Evolutionary conservation across 2,888 invertebrate species (phyloP).

Genomic region (Tipula unca): DNA sequence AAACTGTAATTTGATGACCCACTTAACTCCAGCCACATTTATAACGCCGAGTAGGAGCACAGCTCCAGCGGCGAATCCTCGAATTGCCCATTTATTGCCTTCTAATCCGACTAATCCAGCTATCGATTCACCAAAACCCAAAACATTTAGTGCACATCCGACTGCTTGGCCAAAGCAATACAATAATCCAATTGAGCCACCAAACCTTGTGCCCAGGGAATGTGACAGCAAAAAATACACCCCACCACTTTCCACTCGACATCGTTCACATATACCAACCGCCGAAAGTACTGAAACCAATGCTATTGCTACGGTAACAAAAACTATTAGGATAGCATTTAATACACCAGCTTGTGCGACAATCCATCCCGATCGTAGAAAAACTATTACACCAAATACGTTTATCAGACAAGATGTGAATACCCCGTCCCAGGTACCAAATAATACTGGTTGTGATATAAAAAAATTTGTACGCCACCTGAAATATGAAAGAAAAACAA

Average conservation of each 20-base stretch:
- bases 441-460: constrained; percentile 88
- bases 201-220: constrained; percentile 86
- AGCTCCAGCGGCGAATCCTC: constrained; percentile 80
- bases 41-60: constrained; percentile 80
- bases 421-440: constrained; percentile 94
- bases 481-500: constrained; percentile 23
- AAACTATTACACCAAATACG: constrained; percentile 95
- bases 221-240: constrained; percentile 93
- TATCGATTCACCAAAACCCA: constrained; percentile 94
- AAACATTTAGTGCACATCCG: constrained; percentile 89
- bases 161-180: constrained; percentile 97
- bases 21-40: constrained; percentile 94
- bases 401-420: constrained; percentile 96
- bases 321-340: constrained; percentile 69
- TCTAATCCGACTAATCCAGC: constrained; percentile 69
- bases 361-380: constrained; percentile 94
- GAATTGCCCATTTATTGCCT: constrained; percentile 68
- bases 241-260: constrained; percentile 93
- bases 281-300: constrained; percentile 89
- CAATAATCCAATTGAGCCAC: constrained; percentile 84
- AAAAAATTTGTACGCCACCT: constrained; percentile 98
- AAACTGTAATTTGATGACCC: constrained; percentile 95
- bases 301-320: constrained; percentile 76
- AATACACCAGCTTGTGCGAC: constrained; percentile 84
- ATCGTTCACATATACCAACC: constrained; percentile 92